Base-by-base conservation (phyloP, 2,888 invertebrate species). In the Eristalis intricaria region DNA sequence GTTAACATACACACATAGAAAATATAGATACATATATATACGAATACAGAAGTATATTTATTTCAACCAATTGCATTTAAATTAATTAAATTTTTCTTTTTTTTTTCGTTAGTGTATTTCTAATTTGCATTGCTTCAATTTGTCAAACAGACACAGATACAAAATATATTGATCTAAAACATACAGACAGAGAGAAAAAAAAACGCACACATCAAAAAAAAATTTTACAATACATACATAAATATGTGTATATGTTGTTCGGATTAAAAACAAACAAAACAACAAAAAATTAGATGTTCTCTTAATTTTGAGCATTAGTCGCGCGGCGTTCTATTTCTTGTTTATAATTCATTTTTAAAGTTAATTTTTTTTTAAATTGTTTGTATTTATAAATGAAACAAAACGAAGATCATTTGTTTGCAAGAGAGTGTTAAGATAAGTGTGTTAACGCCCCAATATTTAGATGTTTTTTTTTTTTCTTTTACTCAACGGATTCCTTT, bases 401-500 rank as follows among this genome's bases (percentile, higher is more conserved):
- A 32, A 32, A 32, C 32, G 32, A 38, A 38, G 35, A 38, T 38
- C 35, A 50, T 19, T 50, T 19, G 15, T 56, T 40, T 26, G 35
- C 19, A 50, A 50, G 19, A 50, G n/a, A 71, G 50, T 60, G 60
- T 60, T 60, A 73, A 60, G 32, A 65, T 15, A 70, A 82, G 86
- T 86, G 86, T 86, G 86, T 83, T 58, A 83, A 86, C 86, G 82
- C 66, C 82, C 86, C 83, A 82, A 63, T 78, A 40, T 35, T 74
- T 63, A 58, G 1, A 40, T 61, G 4, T 29, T 19, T 65, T 64
- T 73, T 74, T 38, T 75, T 71, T 79, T 35, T 35, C 10, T 35
- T 8, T 8, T 38, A 38, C 65, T 75, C 68, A 84, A 80, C 19
- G 29, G 50, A 38, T 71, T 50, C 38, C 29, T 32, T 64, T 15